Conservation (phyloP, 2,888 invertebrate genomes). For the Cynaeus angustus region DNA sequence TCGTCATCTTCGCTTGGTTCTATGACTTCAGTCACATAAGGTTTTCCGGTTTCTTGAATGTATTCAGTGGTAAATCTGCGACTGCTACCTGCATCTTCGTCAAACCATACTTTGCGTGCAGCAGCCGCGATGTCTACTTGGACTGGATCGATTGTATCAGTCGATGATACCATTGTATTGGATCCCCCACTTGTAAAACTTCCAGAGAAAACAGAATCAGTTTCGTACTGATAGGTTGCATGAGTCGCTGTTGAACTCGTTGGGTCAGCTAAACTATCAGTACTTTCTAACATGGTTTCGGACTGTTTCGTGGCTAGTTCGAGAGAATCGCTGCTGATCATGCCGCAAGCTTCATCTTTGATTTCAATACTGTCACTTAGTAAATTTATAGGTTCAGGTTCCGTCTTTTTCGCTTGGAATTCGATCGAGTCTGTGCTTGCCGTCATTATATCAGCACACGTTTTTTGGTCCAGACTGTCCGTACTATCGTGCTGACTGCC, state of each 20-base stretch:
- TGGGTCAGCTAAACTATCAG: constrained; percentile 81
- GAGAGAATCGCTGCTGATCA: constrained; percentile 73
- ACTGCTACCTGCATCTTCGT: constrained; percentile 66
- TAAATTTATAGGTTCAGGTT: constrained; percentile 63
- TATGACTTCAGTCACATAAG: constrained; percentile 72
- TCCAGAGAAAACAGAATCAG: constrained; percentile 89
- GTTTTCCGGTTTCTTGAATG: constrained; percentile 65
- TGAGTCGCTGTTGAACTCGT: constrained; percentile 88
- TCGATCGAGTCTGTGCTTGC: constrained; percentile 77
- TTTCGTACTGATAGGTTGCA: constrained; percentile 88
- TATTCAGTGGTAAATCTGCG: constrained; percentile 64
- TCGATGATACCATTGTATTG: constrained; percentile 87
- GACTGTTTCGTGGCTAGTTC: constrained; percentile 66
- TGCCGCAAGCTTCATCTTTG: constrained; percentile 68
- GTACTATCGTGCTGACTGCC: constrained; percentile 76
- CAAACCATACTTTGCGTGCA: constrained; percentile 72
- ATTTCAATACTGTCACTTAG: constrained; percentile 76
- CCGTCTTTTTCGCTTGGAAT: constrained; percentile 69
- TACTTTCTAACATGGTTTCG: constrained; percentile 78
- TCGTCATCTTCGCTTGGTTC: constrained; percentile 71
- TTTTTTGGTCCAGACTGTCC: constrained; percentile 80
- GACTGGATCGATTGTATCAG: constrained; percentile 80
- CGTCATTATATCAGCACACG: constrained; percentile 73
- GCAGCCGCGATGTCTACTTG: constrained; percentile 71
- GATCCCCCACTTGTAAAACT: constrained; percentile 89